Evolutionary conservation across 2,888 invertebrate genomes (phyloP).

Genomic region (Pilophorus perplexus): DNA sequence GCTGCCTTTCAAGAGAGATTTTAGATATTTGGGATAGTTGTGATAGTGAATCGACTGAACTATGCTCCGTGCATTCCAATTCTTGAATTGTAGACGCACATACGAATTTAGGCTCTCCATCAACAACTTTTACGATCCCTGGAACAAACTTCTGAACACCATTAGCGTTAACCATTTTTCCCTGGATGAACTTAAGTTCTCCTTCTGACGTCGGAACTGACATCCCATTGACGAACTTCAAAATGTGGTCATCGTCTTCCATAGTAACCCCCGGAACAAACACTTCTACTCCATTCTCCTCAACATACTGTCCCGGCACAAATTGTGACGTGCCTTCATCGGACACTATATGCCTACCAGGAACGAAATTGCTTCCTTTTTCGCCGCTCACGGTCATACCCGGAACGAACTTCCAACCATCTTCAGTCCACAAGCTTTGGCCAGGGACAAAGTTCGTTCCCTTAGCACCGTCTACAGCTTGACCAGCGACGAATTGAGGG

Average conservation of each 20-base stretch:
- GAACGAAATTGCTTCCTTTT: conserved; percentile 58
- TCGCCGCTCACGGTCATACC: conserved; percentile 56
- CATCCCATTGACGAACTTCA: conserved; percentile 72
- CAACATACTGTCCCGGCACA: conserved; percentile 68
- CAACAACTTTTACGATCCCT: conserved; percentile 57
- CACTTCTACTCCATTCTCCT: conserved; percentile 63
- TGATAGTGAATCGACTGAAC: conserved; percentile 42
- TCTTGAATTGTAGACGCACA: conserved; percentile 61
- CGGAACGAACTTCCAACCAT: conserved; percentile 60
- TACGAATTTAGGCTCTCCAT: conserved; percentile 58
- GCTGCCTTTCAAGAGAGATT: conserved; percentile 44
- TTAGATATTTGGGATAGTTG: conserved; percentile 33
- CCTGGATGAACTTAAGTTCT: conserved; percentile 63
- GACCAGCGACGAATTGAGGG: conserved; percentile 66
- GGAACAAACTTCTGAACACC: conserved; percentile 63
- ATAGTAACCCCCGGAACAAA: conserved; percentile 71
- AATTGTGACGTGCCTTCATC: conserved; percentile 52
- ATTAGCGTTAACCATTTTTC: conserved; percentile 61
- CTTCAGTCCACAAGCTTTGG: conserved; percentile 62
- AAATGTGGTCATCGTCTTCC: conserved; percentile 63
- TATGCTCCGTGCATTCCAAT: conserved; percentile 54
- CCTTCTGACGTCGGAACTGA: conserved; percentile 68
- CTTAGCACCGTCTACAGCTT: conserved; percentile 58
- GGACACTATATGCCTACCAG: conserved; percentile 59
- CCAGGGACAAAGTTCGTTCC: conserved; percentile 67